Percentiles rank a stretch among this genome's conserved stretches.
phyloP scores from a whole-genome alignment of 2,888 invertebrate species.

The Andrena marginata region DNA sequence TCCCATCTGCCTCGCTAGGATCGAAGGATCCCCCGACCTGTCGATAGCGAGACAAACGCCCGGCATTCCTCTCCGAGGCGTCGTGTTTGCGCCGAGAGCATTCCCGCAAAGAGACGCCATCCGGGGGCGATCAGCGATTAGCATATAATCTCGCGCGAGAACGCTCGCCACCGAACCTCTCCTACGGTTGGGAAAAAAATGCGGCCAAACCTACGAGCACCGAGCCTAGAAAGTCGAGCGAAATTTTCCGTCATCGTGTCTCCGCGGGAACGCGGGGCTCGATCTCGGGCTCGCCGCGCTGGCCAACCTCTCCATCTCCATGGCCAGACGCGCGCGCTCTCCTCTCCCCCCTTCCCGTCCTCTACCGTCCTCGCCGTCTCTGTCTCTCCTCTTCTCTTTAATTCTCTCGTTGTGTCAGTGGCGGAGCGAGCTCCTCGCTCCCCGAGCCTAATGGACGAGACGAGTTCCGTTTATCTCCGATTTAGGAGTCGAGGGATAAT shows the following conservation, averaged over 20 bases:
- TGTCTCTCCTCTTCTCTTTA: background rate
- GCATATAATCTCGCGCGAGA: slow-evolving; percentile 44
- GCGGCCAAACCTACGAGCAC: slow-evolving; percentile 51
- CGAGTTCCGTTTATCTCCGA: slow-evolving; percentile 63
- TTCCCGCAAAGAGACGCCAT: slow-evolving; percentile 22
- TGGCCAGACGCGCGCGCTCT: background rate
- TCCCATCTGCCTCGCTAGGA: background rate
- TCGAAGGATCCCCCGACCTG: too few species aligned
- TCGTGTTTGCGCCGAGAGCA: slow-evolving; percentile 27
- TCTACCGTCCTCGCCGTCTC: too few species aligned
- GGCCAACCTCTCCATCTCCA: background rate
- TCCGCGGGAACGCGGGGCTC: background rate
- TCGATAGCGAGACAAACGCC: too few species aligned
- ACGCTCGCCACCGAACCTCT: slow-evolving; percentile 17
- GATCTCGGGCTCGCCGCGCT: background rate
- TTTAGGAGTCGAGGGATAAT: slow-evolving; percentile 44
- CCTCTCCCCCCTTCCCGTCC: background rate
- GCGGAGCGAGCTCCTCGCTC: background rate
- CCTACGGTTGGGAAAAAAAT: slow-evolving; percentile 40
- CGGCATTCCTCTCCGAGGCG: slow-evolving; percentile 10
- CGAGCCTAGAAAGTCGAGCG: slow-evolving; percentile 45
- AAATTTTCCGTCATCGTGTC: slow-evolving; percentile 32
- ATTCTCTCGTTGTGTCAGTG: background rate
- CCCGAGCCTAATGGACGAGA: slow-evolving; percentile 59
- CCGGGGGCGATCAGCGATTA: slow-evolving; percentile 31